Evolutionary conservation across 2,888 invertebrate species (phyloP).

Genomic region (Aradus depressus): DNA sequence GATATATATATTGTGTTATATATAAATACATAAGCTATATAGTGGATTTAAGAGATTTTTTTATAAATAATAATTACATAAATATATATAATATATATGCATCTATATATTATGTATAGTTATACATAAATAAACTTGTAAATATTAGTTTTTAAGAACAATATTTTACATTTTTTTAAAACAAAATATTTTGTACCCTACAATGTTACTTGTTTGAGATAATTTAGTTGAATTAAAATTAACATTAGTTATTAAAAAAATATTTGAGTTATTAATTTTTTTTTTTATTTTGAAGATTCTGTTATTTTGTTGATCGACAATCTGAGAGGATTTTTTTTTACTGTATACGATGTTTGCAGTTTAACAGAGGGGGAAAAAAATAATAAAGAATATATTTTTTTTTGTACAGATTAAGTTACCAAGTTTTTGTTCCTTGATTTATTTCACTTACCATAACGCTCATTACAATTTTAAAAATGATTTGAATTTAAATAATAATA

Average conservation of each 20-base stretch:
- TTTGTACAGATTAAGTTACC: constrained; percentile 15
- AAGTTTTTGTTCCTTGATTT: constrained; percentile 14
- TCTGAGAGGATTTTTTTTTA: no score
- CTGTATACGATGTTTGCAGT: constrained; percentile 11
- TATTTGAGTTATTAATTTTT: constrained; percentile 10
- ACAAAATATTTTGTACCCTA: constrained; percentile 14
- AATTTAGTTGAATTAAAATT: constrained; percentile 6
- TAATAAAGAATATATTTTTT: neutral
- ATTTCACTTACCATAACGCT: no score
- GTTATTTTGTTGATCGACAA: no score
- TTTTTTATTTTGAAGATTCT: no score
- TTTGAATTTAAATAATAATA: no score
- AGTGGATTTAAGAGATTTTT: no score
- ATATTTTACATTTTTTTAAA: constrained; percentile 19
- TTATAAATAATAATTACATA: no score
- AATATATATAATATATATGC: no score
- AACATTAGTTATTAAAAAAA: constrained; percentile 1
- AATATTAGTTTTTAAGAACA: constrained; percentile 8
- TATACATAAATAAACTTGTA: constrained; percentile 6
- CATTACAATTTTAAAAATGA: no score
- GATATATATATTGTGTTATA: no score
- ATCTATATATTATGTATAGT: no score
- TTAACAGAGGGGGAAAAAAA: constrained; percentile 2
- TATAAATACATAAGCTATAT: no score
- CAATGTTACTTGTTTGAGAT: neutral